Percentiles rank a stretch among this genome's conserved stretches.
These are phyloP conservation scores for Morinoia aosen DNA, from an alignment of 2,888 invertebrate genomes.

Conservation along the genomic window DNA sequence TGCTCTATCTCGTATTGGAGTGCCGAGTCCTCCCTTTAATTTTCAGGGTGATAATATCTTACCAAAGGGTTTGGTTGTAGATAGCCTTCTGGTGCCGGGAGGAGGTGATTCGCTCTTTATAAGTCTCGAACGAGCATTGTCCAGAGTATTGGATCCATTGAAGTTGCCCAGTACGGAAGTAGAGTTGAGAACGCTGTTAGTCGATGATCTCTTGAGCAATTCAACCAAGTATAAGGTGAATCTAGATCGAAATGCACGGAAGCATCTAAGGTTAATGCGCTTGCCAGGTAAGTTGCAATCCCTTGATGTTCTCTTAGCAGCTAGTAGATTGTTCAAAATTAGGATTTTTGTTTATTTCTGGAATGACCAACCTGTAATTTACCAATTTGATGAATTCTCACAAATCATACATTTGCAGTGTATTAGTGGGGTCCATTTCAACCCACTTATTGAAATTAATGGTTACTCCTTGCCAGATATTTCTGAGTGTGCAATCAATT, in stretches of 20 bases:
- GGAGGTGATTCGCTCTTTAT: background rate
- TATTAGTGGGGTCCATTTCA: no score
- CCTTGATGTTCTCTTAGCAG: no score
- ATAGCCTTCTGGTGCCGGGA: background rate
- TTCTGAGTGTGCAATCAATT: no score
- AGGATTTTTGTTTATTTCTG: no score
- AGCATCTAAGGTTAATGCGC: background rate
- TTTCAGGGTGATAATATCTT: background rate
- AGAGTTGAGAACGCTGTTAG: background rate
- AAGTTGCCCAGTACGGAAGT: background rate
- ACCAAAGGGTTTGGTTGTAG: background rate
- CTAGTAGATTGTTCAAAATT: no score
- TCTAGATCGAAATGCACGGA: background rate
- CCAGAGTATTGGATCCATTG: background rate
- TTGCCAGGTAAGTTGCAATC: no score
- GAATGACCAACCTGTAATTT: no score
- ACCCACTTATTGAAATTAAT: no score
- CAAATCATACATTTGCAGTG: no score
- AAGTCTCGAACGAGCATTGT: background rate
- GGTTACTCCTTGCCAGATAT: no score
- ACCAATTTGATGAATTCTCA: no score
- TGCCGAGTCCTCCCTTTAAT: background rate
- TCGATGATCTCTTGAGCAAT: background rate
- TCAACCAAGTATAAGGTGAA: background rate
- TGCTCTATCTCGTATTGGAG: background rate